Percentiles rank a stretch among this genome's conserved stretches.
Evolutionary conservation across 1,140 invertebrate genomes (phyloP).

Genomic region (Callitettix versicolor): DNA sequence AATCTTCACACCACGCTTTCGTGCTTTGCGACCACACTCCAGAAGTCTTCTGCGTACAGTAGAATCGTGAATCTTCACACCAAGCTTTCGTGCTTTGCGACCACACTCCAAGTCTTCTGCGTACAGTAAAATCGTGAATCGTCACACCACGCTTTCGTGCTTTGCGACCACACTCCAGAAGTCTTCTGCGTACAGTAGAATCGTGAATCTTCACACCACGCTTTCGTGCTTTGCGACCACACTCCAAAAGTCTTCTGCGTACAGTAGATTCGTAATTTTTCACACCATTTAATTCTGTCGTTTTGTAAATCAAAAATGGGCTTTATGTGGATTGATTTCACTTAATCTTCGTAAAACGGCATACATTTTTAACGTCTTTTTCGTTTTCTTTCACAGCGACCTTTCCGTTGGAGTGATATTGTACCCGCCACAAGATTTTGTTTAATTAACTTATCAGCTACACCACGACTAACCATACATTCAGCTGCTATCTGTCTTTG

Average conservation of each 20-base stretch:
- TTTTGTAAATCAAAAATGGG: too few relatives aligned
- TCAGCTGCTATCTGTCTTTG: not conserved
- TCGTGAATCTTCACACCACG: not conserved
- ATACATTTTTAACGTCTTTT: not conserved
- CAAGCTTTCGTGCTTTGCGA: not conserved
- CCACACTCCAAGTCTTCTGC: not conserved
- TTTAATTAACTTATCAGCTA: not conserved
- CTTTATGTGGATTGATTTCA: too few relatives aligned
- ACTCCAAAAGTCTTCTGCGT: not conserved
- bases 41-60: not conserved
- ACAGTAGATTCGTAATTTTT: not conserved
- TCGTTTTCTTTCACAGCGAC: not conserved
- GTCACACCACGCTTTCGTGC: not conserved
- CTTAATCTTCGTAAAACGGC: not conserved
- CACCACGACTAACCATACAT: not conserved
- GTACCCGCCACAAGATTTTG: not conserved
- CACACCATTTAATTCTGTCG: too few relatives aligned
- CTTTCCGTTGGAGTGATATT: not conserved
- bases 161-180: not conserved
- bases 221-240: too few relatives aligned
- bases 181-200: not conserved
- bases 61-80: not conserved
- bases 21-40: not conserved
- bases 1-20: not conserved
- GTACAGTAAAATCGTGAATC: not conserved